Conservation (phyloP, 2,113 vertebrate species). For the Melospiza georgiana region DNA sequence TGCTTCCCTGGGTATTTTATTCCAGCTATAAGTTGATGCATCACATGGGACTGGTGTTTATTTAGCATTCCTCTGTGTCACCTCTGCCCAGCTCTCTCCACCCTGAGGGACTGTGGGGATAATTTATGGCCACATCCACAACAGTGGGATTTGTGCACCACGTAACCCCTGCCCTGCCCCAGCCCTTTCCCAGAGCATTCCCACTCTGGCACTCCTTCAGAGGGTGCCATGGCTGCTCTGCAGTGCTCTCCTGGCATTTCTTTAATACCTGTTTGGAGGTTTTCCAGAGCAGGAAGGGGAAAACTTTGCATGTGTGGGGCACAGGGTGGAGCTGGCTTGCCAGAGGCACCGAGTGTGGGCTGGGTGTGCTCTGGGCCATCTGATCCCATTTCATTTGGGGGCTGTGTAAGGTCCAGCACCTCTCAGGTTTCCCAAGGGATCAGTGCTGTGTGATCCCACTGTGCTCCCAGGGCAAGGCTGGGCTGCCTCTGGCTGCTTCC, state of each 20-base stretch:
- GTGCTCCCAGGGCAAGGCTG: background rate
- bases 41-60: conserved; percentile 50
- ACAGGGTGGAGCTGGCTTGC: fast-evolving
- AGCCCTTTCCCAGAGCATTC: background rate
- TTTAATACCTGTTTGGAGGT: background rate
- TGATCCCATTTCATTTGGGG: background rate
- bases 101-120: background rate
- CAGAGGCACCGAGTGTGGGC: background rate
- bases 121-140: conserved; percentile 20
- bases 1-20: conserved; percentile 27
- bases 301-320: background rate
- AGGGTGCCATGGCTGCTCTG: background rate
- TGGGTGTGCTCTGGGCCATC: background rate
- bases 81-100: background rate
- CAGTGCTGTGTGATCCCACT: background rate
- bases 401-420: background rate
- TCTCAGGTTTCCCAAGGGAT: background rate
- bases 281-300: background rate
- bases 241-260: background rate
- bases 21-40: conserved; percentile 43
- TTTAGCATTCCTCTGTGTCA: conserved; percentile 54
- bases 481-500: background rate
- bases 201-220: background rate
- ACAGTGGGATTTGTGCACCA: conserved; percentile 3
- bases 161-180: background rate